Evolutionary conservation across 2,888 invertebrate species (phyloP).

Genomic region (Drosophila gaucha): DNA sequence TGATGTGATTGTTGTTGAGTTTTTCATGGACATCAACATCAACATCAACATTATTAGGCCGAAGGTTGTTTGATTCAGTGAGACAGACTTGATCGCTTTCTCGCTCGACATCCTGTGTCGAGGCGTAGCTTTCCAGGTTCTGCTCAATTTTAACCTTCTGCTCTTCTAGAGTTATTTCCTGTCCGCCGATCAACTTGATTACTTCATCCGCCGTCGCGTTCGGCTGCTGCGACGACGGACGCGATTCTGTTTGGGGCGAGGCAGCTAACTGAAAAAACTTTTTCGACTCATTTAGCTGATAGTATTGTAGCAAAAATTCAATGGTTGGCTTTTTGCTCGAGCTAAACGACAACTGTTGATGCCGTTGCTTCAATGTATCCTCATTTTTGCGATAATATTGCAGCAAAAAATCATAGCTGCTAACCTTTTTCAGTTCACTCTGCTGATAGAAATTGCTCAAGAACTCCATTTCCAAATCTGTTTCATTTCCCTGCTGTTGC

Average conservation of each 20-base stretch:
- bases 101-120: background rate
- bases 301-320: constrained; percentile 84
- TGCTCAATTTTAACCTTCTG: constrained; percentile 2
- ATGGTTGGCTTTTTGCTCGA: constrained; percentile 81
- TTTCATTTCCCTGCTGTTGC: constrained; percentile 42
- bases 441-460: constrained; percentile 83
- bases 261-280: constrained; percentile 85
- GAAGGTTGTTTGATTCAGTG: background rate
- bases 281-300: constrained; percentile 84
- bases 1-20: constrained; percentile 50
- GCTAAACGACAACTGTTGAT: constrained; percentile 46
- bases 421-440: constrained; percentile 82
- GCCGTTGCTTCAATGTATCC: constrained; percentile 43
- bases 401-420: constrained; percentile 83
- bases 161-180: constrained; percentile 7
- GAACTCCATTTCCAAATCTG: constrained; percentile 80
- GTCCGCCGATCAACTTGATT: constrained; percentile 35
- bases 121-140: background rate
- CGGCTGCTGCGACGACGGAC: constrained; percentile 64
- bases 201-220: constrained; percentile 58
- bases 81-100: constrained; percentile 6
- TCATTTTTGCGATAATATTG: constrained; percentile 84
- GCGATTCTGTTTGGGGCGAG: constrained; percentile 82
- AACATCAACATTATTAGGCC: too few relatives aligned
- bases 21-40: background rate